Evolutionary conservation across 2,113 vertebrate species (phyloP), one percentile per base, ranked within the genome.

Genomic region (Proterorhinus semilunaris): DNA sequence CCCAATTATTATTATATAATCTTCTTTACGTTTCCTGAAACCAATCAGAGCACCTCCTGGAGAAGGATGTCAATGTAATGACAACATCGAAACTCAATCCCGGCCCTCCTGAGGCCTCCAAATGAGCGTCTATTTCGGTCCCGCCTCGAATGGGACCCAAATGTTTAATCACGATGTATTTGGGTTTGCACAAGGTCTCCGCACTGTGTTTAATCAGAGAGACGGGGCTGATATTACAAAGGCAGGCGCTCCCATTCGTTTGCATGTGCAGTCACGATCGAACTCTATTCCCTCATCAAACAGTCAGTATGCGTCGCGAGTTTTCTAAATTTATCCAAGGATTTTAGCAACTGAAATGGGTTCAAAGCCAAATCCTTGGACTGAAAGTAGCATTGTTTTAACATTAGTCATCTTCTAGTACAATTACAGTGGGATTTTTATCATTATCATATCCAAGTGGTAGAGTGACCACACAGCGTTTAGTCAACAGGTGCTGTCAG

Each of bases 61-160:
- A 42, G 10, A 8, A 6, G 55, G 21, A 76, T 43, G 69, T 62
- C 53, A 55, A 76, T 69, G 45, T 74, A 59, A 80, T 81, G 75
- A 84, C 45, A 45, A 61, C 59, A 72, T 81, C 43, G 66, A 72
- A 16, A 15, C 44, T 59, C 52, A 4, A 36, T 50, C 67, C 43
- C 48, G 48, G 44, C 21, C 53, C 44, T 47, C 62, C 36, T 16
- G 68, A 79, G 73, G 77, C 65, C 62, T 49, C 50, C 15, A 72
- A 83, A 74, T 65, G 66, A 83, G 68, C 46, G 69, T 83, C 77
- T 86, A 82, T 88, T 84, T 84, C 62, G 68, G 80, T 71, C 73
- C 61, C 68, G 44, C 48, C 48, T 69, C 62, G 61, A 66, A 81
- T 68, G 63, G 13, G 55, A 74, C 61, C 74, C 62, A 69, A 76